Evolutionary conservation across 2,113 vertebrate species (phyloP), one percentile per base, ranked within the genome.

Genomic region (Istiophorus platypterus): DNA sequence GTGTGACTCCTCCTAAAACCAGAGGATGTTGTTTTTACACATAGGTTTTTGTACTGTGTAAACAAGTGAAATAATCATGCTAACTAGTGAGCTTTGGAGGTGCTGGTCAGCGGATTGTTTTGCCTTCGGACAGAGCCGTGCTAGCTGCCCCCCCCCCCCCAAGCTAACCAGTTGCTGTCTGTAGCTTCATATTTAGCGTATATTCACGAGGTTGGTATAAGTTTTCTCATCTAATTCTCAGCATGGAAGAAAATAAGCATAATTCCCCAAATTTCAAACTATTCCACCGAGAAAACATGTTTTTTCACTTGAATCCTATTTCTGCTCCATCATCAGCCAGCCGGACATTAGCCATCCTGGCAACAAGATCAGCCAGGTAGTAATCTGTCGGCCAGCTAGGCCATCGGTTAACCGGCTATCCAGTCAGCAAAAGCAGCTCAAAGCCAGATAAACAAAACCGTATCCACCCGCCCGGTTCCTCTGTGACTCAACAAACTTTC

Each of bases 401-500:
- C 41, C 47, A 2, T 59, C 47, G 37, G 67, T 74, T 54, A 22
- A 37, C 59, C 74, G 27, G 65, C 52, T 24, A 61, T 42, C 67
- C 79, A 52, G 66, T 59, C 71, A 39, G 34, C 61, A 56, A 52
- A n/a, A 73, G 74, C 20, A 20, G 24, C 75, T n/a, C 66, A 24
- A 45, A 71, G 68, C 77, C 86, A 80, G 49, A 88, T 83, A 84
- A 88, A 82, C 3, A 74, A 69, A 86, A 77, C 54, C 20, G 67
- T 41, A 51, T 58, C 76, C 72, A 10, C 29, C 63, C 67, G 10
- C 56, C 31, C 2, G 13, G 51, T 76, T 89, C 73, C 80, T 82
- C 86, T 79, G 34, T 88, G 86, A 91, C 87, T 88, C 85, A 83
- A 78, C 65, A 11, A 77, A 49, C 12, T 8, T 82, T 87, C 74